Evolutionary conservation across 2,888 invertebrate species (phyloP), one percentile per base, ranked within the genome.

Genomic region (Cosmorhoe ocellata): DNA sequence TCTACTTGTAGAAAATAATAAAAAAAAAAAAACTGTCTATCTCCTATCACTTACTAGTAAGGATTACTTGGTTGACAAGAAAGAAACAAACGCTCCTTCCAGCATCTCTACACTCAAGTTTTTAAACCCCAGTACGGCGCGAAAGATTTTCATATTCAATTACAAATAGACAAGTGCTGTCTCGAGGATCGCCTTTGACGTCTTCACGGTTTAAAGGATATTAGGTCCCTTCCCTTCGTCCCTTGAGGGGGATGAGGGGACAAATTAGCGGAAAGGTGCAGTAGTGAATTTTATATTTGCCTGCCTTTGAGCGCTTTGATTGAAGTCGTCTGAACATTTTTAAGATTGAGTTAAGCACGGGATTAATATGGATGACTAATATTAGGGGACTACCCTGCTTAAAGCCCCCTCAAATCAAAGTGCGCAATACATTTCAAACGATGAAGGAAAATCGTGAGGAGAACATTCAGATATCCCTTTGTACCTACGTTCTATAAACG

Each of bases 141-240:
- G 69, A 83, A 84, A 86, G 84, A 84, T 88, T 88, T 89, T 89
- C 85, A 86, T 88, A 87, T 89, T 88, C 86, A 87, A 89, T 89
- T 89, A 87, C 86, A 88, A 87, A 89, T 83, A 88, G 83, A 88
- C 84, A 83, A 89, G 87, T 84, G 75, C 55, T 74, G 85, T 85
- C 86, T 87, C 82, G 66, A 87, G 86, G 57, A 74, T 75, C 67
- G 70, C 75, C 85, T 86, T 87, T 86, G 86, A 85, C 86, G 72
- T 84, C 78, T 81, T 77, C 72, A 79, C 81, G 79, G 76, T 73
- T 79, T 76, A 76, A 80, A 76, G 72, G 79, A 84, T 81, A 85
- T 87, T 84, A 82, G 81, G 76, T 68, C 71, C 79, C 76, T 73
- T 69, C 71, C 79, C 76, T 73, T 77, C 66, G 59, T 62, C 66